Evolutionary conservation across 2,888 invertebrate species (phyloP).

Genomic region (Hylaea fasciaria): DNA sequence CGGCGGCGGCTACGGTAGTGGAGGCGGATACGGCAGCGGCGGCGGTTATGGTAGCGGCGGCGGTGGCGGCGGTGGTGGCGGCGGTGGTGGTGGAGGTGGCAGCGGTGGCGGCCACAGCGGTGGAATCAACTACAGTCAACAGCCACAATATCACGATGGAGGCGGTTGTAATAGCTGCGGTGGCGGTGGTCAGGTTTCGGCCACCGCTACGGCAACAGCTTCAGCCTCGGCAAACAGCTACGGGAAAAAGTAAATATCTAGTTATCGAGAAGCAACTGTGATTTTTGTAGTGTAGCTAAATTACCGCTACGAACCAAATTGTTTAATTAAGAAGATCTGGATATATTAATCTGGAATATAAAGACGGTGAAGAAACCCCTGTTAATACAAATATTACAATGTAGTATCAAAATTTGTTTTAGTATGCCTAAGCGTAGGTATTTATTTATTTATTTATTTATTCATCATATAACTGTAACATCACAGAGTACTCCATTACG

Average conservation of each 20-base stretch:
- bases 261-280: conserved; percentile 22
- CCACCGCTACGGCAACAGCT: no score
- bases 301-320: conserved; percentile 30
- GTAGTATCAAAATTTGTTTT: no score
- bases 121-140: not conserved
- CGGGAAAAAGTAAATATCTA: conserved; percentile 20
- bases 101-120: conserved; percentile 22
- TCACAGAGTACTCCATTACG: no score
- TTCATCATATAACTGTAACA: no score
- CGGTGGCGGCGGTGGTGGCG: conserved; percentile 32
- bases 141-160: conserved; percentile 2
- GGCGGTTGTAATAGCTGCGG: conserved; percentile 41
- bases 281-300: conserved; percentile 15
- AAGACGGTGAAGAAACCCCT: no score
- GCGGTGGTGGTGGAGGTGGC: conserved; percentile 36
- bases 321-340: conserved; percentile 18
- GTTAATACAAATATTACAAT: not conserved
- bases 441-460: no score
- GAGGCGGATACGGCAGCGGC: conserved; percentile 29
- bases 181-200: conserved; percentile 29
- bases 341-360: conserved; percentile 3
- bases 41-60: conserved; percentile 32
- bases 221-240: conserved; percentile 23
- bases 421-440: no score
- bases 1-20: conserved; percentile 45